Percentiles rank a stretch among this genome's conserved stretches.
Evolutionary conservation across 2,888 invertebrate genomes (phyloP).

Genomic region (Synergus laeviventris): DNA sequence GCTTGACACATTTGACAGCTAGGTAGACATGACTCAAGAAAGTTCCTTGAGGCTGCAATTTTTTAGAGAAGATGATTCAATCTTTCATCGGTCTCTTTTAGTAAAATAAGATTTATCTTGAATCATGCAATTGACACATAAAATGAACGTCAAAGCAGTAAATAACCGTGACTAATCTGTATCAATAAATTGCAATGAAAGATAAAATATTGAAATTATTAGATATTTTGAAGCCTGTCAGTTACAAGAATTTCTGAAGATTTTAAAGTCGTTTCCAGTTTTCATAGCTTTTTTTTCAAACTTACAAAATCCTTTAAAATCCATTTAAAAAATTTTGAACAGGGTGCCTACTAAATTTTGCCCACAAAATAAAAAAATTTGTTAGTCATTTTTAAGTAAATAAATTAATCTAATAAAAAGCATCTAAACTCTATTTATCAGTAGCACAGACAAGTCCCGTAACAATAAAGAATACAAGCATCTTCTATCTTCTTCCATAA

Average conservation of each 20-base stretch:
- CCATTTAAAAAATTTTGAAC: too few relatives aligned
- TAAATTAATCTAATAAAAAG: background rate
- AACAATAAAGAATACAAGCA: background rate
- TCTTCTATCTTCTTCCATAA: conserved; percentile 14
- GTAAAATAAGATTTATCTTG: background rate
- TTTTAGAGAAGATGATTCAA: conserved; percentile 29
- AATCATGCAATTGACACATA: conserved; percentile 17
- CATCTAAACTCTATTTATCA: background rate
- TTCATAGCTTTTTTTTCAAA: too few relatives aligned
- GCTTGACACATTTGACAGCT: conserved; percentile 31
- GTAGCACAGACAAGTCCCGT: background rate
- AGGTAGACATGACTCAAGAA: conserved; percentile 17
- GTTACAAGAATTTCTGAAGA: too few relatives aligned
- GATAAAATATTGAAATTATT: background rate
- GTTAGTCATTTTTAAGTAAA: too few relatives aligned
- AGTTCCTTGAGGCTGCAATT: conserved; percentile 26
- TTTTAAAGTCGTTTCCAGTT: too few relatives aligned
- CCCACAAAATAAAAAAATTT: too few relatives aligned
- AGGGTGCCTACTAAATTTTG: too few relatives aligned
- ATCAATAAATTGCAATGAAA: background rate
- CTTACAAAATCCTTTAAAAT: too few relatives aligned
- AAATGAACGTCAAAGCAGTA: background rate
- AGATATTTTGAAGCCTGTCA: background rate
- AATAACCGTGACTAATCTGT: background rate
- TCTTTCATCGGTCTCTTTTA: conserved; percentile 28